phyloP scores from a whole-genome alignment of 2,113 vertebrate species.

The Caranx ignobilis region DNA sequence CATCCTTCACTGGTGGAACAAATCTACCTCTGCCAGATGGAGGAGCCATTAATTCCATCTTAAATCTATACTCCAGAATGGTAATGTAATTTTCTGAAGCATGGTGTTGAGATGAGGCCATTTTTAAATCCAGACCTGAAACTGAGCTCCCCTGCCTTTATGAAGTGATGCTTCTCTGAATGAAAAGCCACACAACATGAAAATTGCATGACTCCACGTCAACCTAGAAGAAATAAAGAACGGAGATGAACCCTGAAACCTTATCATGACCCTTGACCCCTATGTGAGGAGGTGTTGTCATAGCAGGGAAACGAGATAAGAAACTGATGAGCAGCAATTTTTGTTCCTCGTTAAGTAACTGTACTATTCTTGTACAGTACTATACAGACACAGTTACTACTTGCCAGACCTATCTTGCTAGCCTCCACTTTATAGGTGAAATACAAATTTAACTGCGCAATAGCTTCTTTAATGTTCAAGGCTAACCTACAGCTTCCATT shows the following conservation, averaged over 20 bases:
- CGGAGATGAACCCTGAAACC: constrained; percentile 14
- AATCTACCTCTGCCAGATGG: constrained; percentile 9
- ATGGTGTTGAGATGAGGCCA: constrained; percentile 20
- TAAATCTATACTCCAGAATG: constrained; percentile 36
- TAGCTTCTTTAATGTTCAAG: too few species aligned
- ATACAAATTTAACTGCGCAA: too few species aligned
- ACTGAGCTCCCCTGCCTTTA: neutral
- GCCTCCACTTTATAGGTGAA: neutral
- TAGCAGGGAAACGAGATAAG: constrained; percentile 14
- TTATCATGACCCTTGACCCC: neutral
- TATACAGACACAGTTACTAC: neutral
- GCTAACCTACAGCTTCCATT: neutral
- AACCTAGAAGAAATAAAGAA: neutral
- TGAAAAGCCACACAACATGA: constrained; percentile 40
- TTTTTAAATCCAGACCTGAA: constrained; percentile 24
- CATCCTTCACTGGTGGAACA: constrained; percentile 7
- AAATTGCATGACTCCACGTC: constrained; percentile 9
- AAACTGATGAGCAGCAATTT: constrained; percentile 15
- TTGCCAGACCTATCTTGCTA: neutral
- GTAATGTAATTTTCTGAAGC: constrained; percentile 48
- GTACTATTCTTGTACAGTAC: too few species aligned
- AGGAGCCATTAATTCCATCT: constrained; percentile 32
- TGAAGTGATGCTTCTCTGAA: constrained; percentile 31
- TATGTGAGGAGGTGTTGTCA: neutral
- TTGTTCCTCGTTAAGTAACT: constrained; percentile 8